phyloP scores from a whole-genome alignment of 2,888 invertebrate genomes.

The Ennomos fuscantarius region DNA sequence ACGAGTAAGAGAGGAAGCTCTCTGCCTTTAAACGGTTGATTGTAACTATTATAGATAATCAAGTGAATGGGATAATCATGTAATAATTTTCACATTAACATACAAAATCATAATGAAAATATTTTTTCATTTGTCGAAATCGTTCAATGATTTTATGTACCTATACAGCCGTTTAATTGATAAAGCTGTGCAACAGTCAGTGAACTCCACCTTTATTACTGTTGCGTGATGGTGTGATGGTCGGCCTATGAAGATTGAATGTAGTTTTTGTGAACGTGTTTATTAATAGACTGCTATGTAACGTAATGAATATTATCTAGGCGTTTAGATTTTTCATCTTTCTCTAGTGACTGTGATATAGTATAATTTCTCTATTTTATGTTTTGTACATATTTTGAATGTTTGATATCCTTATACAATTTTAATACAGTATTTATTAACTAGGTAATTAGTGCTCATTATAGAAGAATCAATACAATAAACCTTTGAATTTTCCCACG shows the following conservation, averaged over 20 bases:
- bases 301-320: conserved; percentile 55
- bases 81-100: too few relatives aligned
- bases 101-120: too few relatives aligned
- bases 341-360: conserved; percentile 85
- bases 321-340: conserved; percentile 69
- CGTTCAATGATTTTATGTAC: too few relatives aligned
- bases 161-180: too few relatives aligned
- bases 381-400: conserved; percentile 78
- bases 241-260: conserved; percentile 51
- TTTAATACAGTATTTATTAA: conserved; percentile 74
- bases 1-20: too few relatives aligned
- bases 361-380: conserved; percentile 75
- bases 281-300: conserved; percentile 72
- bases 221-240: conserved; percentile 52
- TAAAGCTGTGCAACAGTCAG: too few relatives aligned
- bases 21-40: too few relatives aligned
- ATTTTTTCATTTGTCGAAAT: too few relatives aligned
- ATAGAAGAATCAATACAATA: conserved; percentile 42
- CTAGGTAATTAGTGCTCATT: conserved; percentile 36
- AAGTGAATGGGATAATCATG: too few relatives aligned
- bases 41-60: too few relatives aligned
- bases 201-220: neutral
- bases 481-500: conserved; percentile 46
- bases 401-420: conserved; percentile 84
- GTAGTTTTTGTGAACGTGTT: conserved; percentile 54